phyloP scores from a whole-genome alignment of 2,113 vertebrate species.

The Andinoacara biseriatus region DNA sequence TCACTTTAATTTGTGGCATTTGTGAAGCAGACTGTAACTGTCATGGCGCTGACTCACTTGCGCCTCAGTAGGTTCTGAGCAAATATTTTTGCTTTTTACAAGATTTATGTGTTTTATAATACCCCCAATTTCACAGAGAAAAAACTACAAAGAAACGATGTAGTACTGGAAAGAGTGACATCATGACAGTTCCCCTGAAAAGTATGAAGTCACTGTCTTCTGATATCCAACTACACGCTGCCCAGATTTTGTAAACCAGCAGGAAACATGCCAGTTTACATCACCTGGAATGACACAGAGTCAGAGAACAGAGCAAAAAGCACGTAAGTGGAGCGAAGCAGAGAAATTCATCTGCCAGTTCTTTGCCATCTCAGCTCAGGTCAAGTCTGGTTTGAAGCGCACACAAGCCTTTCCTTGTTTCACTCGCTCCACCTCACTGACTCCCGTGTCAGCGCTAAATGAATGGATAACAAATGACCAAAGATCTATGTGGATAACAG shows the following conservation, averaged over 20 bases:
- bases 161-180: slow-evolving; percentile 15
- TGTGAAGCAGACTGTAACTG: not conserved
- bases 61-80: fast-evolving
- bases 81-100: not conserved
- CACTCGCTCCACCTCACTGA: slow-evolving; percentile 31
- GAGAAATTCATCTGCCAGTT: slow-evolving; percentile 56
- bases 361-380: slow-evolving; percentile 45
- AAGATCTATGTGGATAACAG: not conserved
- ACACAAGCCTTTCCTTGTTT: slow-evolving; percentile 57
- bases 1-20: not conserved
- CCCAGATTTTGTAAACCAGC: slow-evolving; percentile 33
- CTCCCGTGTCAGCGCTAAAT: slow-evolving; percentile 53
- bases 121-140: not conserved
- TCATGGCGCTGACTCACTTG: not conserved
- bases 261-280: slow-evolving; percentile 59
- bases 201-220: slow-evolving; percentile 27
- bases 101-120: not conserved
- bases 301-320: slow-evolving; percentile 44
- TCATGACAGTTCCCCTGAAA: slow-evolving; percentile 23
- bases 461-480: slow-evolving; percentile 57
- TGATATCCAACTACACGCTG: slow-evolving; percentile 21
- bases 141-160: not conserved
- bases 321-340: slow-evolving; percentile 43
- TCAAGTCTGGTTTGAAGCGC: slow-evolving; percentile 17
- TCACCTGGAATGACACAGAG: slow-evolving; percentile 52